Conservation (phyloP, 1,140 invertebrate species). For the Trichonephila clavipes region DNA sequence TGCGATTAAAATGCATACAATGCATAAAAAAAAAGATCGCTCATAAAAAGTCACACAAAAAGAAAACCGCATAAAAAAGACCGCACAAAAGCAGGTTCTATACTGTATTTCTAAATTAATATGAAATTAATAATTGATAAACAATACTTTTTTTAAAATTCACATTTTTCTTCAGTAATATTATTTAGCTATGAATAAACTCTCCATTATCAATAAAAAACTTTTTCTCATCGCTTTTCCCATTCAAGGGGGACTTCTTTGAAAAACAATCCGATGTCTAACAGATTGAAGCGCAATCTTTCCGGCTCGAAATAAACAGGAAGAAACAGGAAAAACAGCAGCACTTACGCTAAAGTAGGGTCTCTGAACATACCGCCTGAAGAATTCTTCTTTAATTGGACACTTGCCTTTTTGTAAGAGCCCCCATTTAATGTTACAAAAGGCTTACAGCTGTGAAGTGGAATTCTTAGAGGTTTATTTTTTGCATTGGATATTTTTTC, state of each 20-base stretch:
- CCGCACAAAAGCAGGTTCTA: too few species aligned
- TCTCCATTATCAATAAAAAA: too few species aligned
- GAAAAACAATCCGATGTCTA: not conserved
- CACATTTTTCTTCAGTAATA: too few species aligned
- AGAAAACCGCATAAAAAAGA: too few species aligned
- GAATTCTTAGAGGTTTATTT: not conserved
- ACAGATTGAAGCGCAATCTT: not conserved
- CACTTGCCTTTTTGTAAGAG: not conserved
- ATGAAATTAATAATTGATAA: too few species aligned
- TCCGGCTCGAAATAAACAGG: not conserved
- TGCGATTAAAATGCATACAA: too few species aligned
- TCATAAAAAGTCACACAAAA: too few species aligned
- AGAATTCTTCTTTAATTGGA: conserved; percentile 48
- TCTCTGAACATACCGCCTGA: not conserved
- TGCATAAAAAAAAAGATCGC: too few species aligned
- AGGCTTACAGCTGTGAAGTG: conserved; percentile 20
- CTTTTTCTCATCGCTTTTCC: too few species aligned
- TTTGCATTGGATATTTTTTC: conserved; percentile 45
- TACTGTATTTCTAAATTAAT: too few species aligned
- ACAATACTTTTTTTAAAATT: too few species aligned
- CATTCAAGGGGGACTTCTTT: not conserved
- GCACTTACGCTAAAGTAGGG: not conserved
- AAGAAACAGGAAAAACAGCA: not conserved
- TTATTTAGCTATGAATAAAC: too few species aligned
- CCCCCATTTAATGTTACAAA: conserved; percentile 5